Percentiles rank a stretch among this genome's conserved stretches.
Conservation (phyloP, 2,113 vertebrate species). For the Piprites chloris region DNA sequence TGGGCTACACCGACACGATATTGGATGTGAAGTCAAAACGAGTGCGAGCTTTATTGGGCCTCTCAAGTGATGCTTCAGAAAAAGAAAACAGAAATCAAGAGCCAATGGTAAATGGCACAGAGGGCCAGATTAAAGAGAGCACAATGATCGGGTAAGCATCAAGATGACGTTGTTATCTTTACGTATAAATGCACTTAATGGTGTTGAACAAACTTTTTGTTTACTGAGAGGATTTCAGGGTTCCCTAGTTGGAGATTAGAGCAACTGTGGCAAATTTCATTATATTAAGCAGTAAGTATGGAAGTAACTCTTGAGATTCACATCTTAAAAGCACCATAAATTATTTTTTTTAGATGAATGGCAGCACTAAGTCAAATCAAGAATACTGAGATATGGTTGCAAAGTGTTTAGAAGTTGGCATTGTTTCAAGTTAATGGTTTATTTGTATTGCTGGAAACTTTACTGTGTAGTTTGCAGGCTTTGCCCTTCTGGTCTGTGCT, state of each 20-base stretch:
- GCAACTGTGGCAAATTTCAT: background rate
- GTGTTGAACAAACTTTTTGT: background rate
- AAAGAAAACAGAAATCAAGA: slow-evolving; percentile 82
- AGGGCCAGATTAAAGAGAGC: slow-evolving; percentile 83
- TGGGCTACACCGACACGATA: slow-evolving; percentile 93
- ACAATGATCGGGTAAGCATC: slow-evolving; percentile 84
- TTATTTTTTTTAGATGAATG: background rate
- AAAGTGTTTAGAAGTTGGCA: background rate
- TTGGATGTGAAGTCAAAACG: slow-evolving; percentile 95
- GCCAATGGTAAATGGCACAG: slow-evolving; percentile 91
- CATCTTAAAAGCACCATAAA: background rate
- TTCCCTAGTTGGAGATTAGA: background rate
- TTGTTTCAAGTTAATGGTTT: background rate
- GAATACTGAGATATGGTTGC: background rate
- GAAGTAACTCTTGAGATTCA: background rate
- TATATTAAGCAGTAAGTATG: background rate
- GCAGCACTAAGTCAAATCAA: background rate
- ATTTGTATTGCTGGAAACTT: background rate
- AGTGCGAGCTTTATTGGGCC: slow-evolving; percentile 86
- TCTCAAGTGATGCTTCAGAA: slow-evolving; percentile 85
- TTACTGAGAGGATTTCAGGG: background rate
- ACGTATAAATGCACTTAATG: background rate
- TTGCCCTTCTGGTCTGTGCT: background rate
- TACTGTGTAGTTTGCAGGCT: background rate
- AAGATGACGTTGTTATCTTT: background rate